These are phyloP conservation scores for Lycia hirtaria DNA, from an alignment of 2,888 invertebrate genomes.

Conservation along the genomic window DNA sequence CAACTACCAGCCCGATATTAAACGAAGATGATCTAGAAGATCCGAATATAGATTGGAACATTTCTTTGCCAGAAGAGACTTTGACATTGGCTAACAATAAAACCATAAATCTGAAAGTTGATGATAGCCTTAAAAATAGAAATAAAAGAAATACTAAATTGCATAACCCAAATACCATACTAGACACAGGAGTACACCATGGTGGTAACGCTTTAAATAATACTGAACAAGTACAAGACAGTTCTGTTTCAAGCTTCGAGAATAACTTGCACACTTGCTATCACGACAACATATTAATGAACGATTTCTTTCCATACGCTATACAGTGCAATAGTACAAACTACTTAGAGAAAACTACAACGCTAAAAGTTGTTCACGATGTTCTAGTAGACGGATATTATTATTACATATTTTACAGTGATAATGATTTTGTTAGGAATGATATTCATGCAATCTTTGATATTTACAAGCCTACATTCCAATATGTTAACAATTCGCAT, in stretches of 20 bases:
- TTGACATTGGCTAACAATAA: not conserved
- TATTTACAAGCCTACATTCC: constrained; percentile 93
- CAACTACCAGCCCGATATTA: constrained; percentile 17
- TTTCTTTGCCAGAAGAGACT: not conserved
- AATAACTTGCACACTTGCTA: constrained; percentile 91
- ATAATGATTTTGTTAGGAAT: constrained; percentile 92
- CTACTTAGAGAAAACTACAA: constrained; percentile 88
- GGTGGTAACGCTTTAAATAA: constrained; percentile 89
- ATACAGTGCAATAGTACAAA: constrained; percentile 88
- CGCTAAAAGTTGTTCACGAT: constrained; percentile 88
- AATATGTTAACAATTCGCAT: constrained; percentile 88
- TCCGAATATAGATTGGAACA: constrained; percentile 4
- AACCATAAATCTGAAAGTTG: constrained; percentile 18
- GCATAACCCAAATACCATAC: constrained; percentile 81
- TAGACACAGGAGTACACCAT: constrained; percentile 91
- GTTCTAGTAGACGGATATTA: constrained; percentile 92
- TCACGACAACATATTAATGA: constrained; percentile 90
- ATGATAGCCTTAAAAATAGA: constrained; percentile 53
- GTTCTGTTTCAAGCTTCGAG: constrained; percentile 93
- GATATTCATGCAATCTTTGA: constrained; percentile 94
- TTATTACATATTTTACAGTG: constrained; percentile 95
- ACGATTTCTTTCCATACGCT: constrained; percentile 89
- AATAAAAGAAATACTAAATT: constrained; percentile 61
- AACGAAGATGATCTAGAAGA: constrained; percentile 26
- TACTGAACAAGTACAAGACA: constrained; percentile 83